Evolutionary conservation across 2,888 invertebrate species (phyloP), one percentile per base, ranked within the genome.

Genomic region (Lathronympha strigana): DNA sequence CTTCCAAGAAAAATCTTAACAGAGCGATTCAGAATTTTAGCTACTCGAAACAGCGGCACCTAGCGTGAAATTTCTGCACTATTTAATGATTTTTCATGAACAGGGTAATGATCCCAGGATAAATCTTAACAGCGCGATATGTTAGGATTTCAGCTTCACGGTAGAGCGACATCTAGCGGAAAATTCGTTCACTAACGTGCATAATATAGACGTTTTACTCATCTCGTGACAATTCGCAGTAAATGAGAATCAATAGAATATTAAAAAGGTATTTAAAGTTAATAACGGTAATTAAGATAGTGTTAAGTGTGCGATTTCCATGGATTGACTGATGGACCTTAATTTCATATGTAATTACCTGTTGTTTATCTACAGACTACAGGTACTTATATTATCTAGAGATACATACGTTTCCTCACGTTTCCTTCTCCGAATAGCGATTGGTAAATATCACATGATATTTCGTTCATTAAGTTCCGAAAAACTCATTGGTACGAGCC

Each of bases 301-400:
- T 40, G 40, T 4, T 40, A 40, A 31, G 4, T 21, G n/a, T 36
- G 23, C 17, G 25, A 19, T 55, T 55, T 25, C 55, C 55, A n/a
- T 9, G 11, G 13, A 43, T 51, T 43, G 40, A 55, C 11, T 40
- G 25, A 28, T 38, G 1, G 13, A 3, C 40, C 13, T 25, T 55
- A 43, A 55, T 55, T 40, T 43, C 17, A 28, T 43, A 55, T 28
- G 40, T 55, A 55, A 38, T 11, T 54, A 8, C 19, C n/a, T 38
- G 19, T 19, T n/a, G n/a, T n/a, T n/a, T n/a, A n/a, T n/a, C n/a
- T n/a, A n/a, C n/a, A 9, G 13, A 13, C n/a, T 38, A 25, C 25
- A 25, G 4, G 6, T 25, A 25, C 3, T 4, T 6, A 38, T 6
- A 1, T 36, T 36, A 38, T 5, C 5, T 38, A 1, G n/a, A 13